Percentiles rank a stretch among this genome's conserved stretches.
phyloP scores from a whole-genome alignment of 2,113 vertebrate genomes.

The Loxodonta africana region DNA sequence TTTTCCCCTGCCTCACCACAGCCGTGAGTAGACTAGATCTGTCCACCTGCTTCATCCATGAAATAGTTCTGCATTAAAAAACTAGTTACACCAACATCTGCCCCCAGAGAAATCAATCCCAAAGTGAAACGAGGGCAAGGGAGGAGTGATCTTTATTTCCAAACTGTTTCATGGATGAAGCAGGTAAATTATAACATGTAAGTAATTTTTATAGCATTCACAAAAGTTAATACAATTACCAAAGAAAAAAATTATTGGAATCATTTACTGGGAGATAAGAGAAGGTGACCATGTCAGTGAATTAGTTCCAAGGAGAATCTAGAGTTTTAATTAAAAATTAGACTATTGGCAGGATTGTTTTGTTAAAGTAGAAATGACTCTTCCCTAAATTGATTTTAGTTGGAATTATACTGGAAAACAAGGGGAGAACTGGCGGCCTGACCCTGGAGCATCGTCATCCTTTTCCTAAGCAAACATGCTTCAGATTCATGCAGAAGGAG shows the following conservation, averaged over 20 bases:
- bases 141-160: background rate
- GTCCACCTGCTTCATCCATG: background rate
- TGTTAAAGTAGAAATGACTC: background rate
- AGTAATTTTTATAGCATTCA: background rate
- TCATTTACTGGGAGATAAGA: background rate
- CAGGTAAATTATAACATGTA: background rate
- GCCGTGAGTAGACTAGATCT: background rate
- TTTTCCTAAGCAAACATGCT: background rate
- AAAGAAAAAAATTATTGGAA: background rate
- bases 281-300: background rate
- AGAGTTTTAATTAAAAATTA: background rate
- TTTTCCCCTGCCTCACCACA: background rate
- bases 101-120: background rate
- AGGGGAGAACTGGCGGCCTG: background rate
- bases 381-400: background rate
- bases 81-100: background rate
- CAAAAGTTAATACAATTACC: background rate
- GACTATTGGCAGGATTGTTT: background rate
- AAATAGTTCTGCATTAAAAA: background rate
- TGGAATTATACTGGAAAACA: background rate
- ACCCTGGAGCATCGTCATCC: background rate
- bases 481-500: background rate
- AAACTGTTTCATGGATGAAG: background rate
- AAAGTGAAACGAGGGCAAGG: background rate
- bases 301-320: background rate